Base-by-base conservation (phyloP, 2,888 invertebrate species). In the Bombylius major region DNA sequence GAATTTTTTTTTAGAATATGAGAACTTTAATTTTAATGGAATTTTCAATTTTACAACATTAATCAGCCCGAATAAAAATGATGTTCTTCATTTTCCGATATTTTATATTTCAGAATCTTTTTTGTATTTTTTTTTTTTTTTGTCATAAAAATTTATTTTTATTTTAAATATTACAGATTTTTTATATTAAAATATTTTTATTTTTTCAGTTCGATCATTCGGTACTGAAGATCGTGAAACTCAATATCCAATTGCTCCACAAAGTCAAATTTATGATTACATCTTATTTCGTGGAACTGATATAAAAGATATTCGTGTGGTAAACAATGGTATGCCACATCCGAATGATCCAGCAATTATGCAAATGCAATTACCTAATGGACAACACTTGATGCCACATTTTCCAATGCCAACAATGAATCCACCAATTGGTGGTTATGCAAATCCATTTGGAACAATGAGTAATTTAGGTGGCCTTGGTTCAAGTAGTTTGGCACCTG, bases 311-410 rank as follows among this genome's bases (percentile, higher is more conserved):
- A 92, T 99, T 69, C 84, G 95, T 73, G 95, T 99, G 53, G 88
- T 98, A 59, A 92, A 89, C 76, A 88, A 86, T 79, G 86, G 85
- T 54, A 83, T 86, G 62, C 84, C 88, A 54, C 79, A 91, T 69
- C 90, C 92, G 61, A 94, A 95, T 77, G 99, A 99, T 79, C 99
- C 99, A 58, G 99, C 99, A 60, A 99, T 99, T 76, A 94, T 99
- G 78, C 84, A 88, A 79, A 83, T 87, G 76, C 89, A 88, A 60
- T 83, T 87, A 67, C 86, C 87, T 48, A 80, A 84, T 52, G 65
- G 79, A 71, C 66, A 83, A 80, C 67, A 81, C 77, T 76, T 76
- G 60, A 86, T 84, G 69, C 81, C 80, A 62, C 83, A 82, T 68
- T 87, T 83, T 74, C 79, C 77, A 58, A 87, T 87, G 74, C 85